Percentiles rank a stretch among this genome's conserved stretches.
phyloP scores from a whole-genome alignment of 2,888 invertebrate genomes.

The Tiliacea citrago region DNA sequence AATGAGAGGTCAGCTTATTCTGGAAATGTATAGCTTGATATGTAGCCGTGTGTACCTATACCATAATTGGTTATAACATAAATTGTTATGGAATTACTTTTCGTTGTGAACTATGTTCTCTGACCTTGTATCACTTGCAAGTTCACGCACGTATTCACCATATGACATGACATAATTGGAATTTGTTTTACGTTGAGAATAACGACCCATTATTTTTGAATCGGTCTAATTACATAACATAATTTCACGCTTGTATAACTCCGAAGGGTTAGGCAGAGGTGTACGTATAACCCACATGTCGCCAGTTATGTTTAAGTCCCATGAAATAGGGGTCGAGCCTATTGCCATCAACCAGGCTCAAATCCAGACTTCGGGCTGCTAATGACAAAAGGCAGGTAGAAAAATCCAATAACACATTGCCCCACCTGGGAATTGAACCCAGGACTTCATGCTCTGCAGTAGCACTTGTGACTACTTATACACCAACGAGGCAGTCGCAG shows the following conservation, averaged over 20 bases:
- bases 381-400: neutral
- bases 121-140: no score
- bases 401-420: neutral
- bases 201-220: slow-evolving; percentile 2
- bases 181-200: slow-evolving; percentile 21
- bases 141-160: no score
- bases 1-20: no score
- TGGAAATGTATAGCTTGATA: no score
- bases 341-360: neutral
- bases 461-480: neutral
- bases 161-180: neutral
- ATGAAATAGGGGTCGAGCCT: neutral
- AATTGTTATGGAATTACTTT: no score
- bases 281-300: neutral
- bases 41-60: no score
- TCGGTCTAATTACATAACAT: neutral
- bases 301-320: neutral
- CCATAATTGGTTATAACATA: no score
- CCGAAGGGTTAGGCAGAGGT: neutral
- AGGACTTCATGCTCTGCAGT: neutral
- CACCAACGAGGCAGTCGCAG: neutral
- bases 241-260: neutral
- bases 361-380: neutral
- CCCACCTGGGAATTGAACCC: no score
- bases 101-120: no score